Percentiles rank a stretch among this genome's conserved stretches.
phyloP scores from a whole-genome alignment of 2,113 vertebrate species.

The Uropsilus gracilis region DNA sequence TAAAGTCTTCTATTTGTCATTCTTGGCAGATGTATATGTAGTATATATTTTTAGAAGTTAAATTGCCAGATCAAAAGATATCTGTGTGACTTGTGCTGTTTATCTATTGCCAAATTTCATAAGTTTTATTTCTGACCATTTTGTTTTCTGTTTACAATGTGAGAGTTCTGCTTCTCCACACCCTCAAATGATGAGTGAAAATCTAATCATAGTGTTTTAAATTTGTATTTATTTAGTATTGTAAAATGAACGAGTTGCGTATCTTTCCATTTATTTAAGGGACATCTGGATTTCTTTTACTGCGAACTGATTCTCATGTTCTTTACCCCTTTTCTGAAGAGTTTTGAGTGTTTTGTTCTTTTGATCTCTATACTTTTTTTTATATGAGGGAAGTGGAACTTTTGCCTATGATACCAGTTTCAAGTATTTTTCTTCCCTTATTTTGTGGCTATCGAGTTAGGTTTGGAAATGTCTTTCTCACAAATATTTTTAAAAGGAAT shows the following conservation, averaged over 20 bases:
- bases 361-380: not conserved
- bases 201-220: not conserved
- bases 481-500: not conserved
- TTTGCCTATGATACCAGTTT: not conserved
- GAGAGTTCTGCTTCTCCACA: not conserved
- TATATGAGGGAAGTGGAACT: not conserved
- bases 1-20: not conserved
- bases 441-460: not conserved
- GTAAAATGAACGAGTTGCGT: not conserved
- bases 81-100: not conserved
- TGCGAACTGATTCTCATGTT: not conserved
- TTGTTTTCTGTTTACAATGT: not conserved
- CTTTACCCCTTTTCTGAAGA: not conserved
- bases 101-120: not conserved
- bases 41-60: not conserved
- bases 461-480: not conserved
- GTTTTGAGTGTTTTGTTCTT: not conserved
- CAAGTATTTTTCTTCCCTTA: not conserved
- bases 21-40: not conserved
- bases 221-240: not conserved
- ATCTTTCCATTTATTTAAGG: not conserved
- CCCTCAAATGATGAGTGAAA: not conserved
- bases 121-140: not conserved
- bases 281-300: not conserved
- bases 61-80: not conserved